Evolutionary conservation across 2,888 invertebrate genomes (phyloP).

Genomic region (Diloba caeruleocephala): DNA sequence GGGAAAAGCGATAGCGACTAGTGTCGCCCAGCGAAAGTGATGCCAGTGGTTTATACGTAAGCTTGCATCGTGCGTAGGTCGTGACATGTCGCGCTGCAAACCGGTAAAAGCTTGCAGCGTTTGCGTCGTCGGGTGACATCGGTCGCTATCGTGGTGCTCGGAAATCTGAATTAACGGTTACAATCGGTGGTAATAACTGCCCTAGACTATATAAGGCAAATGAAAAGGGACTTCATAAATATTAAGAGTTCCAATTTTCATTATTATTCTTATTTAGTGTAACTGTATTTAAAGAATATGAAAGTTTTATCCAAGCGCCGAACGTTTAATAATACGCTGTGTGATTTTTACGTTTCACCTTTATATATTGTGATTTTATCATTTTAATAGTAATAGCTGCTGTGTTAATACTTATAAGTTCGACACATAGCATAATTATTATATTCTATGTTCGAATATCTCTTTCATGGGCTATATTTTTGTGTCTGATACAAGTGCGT

Average conservation of each 20-base stretch:
- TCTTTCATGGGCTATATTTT: slow-evolving; percentile 29
- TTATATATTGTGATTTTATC: slow-evolving; percentile 29
- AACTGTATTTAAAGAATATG: slow-evolving; percentile 18
- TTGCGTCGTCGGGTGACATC: no score
- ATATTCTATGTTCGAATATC: slow-evolving; percentile 30
- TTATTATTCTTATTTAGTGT: slow-evolving; percentile 15
- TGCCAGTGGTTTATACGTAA: no score
- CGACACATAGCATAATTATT: slow-evolving; percentile 45
- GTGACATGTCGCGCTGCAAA: no score
- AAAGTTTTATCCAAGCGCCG: slow-evolving; percentile 10
- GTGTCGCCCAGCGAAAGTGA: no score
- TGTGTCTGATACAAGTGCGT: slow-evolving; percentile 40
- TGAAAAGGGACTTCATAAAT: slow-evolving; percentile 25
- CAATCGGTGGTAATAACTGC: slow-evolving; percentile 3
- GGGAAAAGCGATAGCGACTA: no score
- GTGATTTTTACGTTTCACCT: slow-evolving; percentile 7
- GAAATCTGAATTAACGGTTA: no score
- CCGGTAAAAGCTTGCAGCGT: no score
- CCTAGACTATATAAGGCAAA: slow-evolving; percentile 1
- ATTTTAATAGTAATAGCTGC: slow-evolving; percentile 50
- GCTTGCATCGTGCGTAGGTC: no score
- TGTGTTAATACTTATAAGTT: slow-evolving; percentile 50
- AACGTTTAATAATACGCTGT: slow-evolving; percentile 19
- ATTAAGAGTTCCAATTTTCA: slow-evolving; percentile 25
- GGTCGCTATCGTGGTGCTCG: no score